Percentiles rank a stretch among this genome's conserved stretches.
These are phyloP conservation scores for Climacteris rufus DNA, from an alignment of 2,113 vertebrate species.

Conservation along the genomic window DNA sequence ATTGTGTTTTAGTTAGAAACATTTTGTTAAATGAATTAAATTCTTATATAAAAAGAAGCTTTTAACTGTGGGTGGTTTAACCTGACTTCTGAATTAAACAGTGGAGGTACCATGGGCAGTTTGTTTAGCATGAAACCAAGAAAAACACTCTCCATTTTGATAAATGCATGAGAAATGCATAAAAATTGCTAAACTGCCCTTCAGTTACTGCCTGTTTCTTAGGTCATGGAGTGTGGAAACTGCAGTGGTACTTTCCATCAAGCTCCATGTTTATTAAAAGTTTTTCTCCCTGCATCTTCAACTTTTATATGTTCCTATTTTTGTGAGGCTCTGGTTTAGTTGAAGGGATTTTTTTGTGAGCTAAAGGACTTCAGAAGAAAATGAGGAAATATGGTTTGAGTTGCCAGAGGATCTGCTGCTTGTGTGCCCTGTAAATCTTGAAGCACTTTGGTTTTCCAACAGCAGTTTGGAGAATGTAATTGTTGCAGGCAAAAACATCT, in stretches of 20 bases:
- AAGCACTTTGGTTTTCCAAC: neutral
- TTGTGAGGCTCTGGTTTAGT: neutral
- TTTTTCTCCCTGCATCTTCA: neutral
- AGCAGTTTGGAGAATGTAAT: neutral
- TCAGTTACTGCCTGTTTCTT: neutral
- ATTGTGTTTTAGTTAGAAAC: neutral
- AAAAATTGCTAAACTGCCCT: neutral
- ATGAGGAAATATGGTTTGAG: neutral
- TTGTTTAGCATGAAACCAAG: neutral
- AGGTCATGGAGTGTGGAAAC: neutral
- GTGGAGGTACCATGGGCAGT: neutral
- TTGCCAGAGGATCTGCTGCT: neutral
- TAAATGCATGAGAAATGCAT: accelerated
- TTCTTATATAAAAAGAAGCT: neutral
- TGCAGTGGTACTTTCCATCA: neutral
- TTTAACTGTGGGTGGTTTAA: neutral
- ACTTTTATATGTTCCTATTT: neutral
- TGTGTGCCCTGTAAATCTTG: neutral
- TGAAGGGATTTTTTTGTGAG: neutral
- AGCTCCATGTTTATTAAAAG: neutral
- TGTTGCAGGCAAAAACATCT: neutral
- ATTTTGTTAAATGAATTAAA: neutral
- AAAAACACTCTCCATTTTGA: neutral
- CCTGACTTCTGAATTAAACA: neutral
- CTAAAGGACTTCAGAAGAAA: neutral